Base-by-base conservation (phyloP, 2,113 vertebrate genomes). In the Platycercus adscitus region DNA sequence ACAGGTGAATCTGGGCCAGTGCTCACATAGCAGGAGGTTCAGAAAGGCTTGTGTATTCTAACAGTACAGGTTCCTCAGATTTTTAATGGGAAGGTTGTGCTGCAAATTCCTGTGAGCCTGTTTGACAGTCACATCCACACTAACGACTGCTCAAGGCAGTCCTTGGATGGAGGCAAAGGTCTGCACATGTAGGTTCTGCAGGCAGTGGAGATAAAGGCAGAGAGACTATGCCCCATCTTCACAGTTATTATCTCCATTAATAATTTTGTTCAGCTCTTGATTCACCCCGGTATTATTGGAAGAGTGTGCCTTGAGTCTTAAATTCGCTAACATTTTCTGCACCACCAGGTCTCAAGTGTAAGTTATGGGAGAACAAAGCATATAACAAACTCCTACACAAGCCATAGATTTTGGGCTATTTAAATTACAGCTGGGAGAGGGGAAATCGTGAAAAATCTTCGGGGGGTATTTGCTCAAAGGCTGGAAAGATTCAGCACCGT, bases 361-460 rank as follows among this genome's bases (percentile, higher is more conserved):
- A 92, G 87, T 96, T 95, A 95, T 70, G 93, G 94, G 66, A 91
- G 85, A 95, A 96, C 86, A 96, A 94, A 93, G 79, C 44, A 93
- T 70, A 63, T 87, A 93, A 77, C 89, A 96, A 96, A 82, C 75
- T 77, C 91, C 81, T 93, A 91, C 87, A 94, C 23, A 94, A 95
- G 81, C 70, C 79, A 81, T 96, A 93, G 95, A 85, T 81, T 94
- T 96, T 43, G 77, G 86, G 47, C 88, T 95, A 88, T 95, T 95
- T 90, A 95, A 94, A 95, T 95, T 92, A 93, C 86, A 91, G 44
- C 35, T 44, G 69, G 47, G 80, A 95, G 77, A 93, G 69, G 65
- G 56, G 73, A 96, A 94, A 72, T 88, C 0, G 1, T 90, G 65
- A 29, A 84, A 83, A 96, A 93, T 95, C 95, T 96, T 96, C 79